phyloP scores from a whole-genome alignment of 2,797 vertebrate genomes.

The Salmo trutta region DNA sequence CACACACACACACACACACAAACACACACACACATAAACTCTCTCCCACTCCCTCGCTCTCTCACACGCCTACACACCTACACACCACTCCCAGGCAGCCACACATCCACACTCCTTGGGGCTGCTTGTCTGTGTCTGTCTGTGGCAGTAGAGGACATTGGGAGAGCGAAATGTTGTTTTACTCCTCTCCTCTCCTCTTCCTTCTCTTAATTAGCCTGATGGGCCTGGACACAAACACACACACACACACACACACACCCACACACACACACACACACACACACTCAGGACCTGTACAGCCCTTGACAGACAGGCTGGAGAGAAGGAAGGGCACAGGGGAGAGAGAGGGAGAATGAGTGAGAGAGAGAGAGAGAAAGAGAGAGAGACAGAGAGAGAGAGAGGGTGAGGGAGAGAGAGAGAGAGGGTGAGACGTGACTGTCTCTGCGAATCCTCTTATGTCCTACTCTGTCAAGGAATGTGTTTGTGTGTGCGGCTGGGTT shows the following conservation, averaged over 20 bases:
- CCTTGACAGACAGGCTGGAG: constrained; percentile 34
- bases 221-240: too few relatives aligned
- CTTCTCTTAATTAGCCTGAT: too few relatives aligned
- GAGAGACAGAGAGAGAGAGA: too few relatives aligned
- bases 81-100: constrained; percentile 2
- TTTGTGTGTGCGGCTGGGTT: constrained; percentile 21
- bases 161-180: constrained; percentile 46
- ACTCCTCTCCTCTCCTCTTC: constrained; percentile 37
- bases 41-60: background rate
- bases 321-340: constrained; percentile 21
- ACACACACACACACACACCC: too few relatives aligned
- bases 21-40: background rate
- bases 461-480: constrained; percentile 19
- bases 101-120: constrained; percentile 4
- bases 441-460: constrained; percentile 30
- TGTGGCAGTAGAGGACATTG: constrained; percentile 60
- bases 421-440: constrained; percentile 17
- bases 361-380: too few relatives aligned
- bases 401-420: too few relatives aligned
- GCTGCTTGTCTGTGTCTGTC: constrained; percentile 36
- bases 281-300: background rate
- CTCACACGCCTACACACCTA: background rate
- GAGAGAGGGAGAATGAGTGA: background rate
- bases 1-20: too few relatives aligned
- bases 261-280: constrained; percentile 1